Conservation (phyloP, 2,888 invertebrate genomes). For the Melinaea marsaeus region DNA sequence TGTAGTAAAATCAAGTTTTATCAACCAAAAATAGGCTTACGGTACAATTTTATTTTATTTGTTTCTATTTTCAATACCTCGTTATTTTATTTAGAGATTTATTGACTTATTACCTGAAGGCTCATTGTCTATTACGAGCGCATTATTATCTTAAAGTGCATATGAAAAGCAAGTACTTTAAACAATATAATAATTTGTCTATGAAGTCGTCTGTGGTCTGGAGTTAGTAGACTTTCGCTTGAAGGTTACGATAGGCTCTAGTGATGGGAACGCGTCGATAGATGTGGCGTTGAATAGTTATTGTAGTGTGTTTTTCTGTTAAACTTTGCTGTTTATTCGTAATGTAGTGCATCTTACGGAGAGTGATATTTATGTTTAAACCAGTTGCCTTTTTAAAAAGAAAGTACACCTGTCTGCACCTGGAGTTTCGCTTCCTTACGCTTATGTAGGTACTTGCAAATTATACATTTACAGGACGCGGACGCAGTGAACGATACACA, state of each 20-base stretch:
- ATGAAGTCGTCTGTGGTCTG: slow-evolving; percentile 10
- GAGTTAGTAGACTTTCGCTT: slow-evolving; percentile 29
- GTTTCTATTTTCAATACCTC: no score
- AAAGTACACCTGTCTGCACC: slow-evolving; percentile 18
- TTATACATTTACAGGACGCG: no score
- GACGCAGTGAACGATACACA: no score
- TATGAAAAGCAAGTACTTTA: neutral
- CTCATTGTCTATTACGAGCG: neutral
- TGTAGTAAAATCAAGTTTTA: slow-evolving; percentile 36
- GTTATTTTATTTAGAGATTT: no score
- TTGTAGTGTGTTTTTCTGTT: neutral
- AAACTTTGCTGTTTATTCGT: neutral
- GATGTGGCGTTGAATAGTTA: slow-evolving; percentile 4
- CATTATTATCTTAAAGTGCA: neutral
- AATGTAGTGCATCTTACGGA: slow-evolving; percentile 14
- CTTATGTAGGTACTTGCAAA: no score
- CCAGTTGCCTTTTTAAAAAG: slow-evolving; percentile 24
- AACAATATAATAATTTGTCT: slow-evolving; percentile 11
- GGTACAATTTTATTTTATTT: slow-evolving; percentile 44
- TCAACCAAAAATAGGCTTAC: slow-evolving; percentile 49
- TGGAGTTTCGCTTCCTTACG: slow-evolving; percentile 24
- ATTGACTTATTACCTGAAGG: no score
- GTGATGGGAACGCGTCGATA: slow-evolving; percentile 16
- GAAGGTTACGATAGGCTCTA: slow-evolving; percentile 29
- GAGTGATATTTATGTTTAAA: slow-evolving; percentile 12